Conservation (phyloP, 92 coral and sea anemone genomes). For the Porites divaricata region DNA sequence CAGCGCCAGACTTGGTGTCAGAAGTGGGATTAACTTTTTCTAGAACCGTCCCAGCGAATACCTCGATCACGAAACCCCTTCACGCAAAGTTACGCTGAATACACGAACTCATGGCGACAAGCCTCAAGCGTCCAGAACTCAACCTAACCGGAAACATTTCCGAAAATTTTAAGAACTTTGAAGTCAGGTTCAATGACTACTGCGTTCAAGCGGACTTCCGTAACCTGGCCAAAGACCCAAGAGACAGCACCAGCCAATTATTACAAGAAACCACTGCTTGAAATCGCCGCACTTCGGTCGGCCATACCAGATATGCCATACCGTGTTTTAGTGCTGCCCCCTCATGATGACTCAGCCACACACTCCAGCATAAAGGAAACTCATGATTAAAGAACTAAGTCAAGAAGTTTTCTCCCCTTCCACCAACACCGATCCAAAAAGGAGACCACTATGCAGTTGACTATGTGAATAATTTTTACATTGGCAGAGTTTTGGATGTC, state of each 20-base stretch:
- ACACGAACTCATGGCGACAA: slow-evolving; percentile 24
- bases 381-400: too few relatives aligned
- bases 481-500: too few relatives aligned
- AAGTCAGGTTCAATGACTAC: slow-evolving; percentile 50
- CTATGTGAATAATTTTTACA: too few relatives aligned
- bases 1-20: slow-evolving; percentile 34
- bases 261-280: slow-evolving; percentile 43
- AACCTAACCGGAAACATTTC: slow-evolving; percentile 35
- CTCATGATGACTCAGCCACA: too few relatives aligned
- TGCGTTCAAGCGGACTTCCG: slow-evolving; percentile 47
- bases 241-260: slow-evolving; percentile 18
- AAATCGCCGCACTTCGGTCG: slow-evolving; percentile 56
- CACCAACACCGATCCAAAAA: too few relatives aligned
- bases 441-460: too few relatives aligned
- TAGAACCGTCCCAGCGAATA: slow-evolving; percentile 16
- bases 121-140: slow-evolving; percentile 33
- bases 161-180: slow-evolving; percentile 58
- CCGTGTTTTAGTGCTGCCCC: too few relatives aligned
- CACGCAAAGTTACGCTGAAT: not conserved
- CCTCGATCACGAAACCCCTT: not conserved
- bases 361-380: too few relatives aligned
- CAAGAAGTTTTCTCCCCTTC: too few relatives aligned
- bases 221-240: slow-evolving; percentile 42
- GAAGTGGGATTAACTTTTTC: slow-evolving; percentile 19
- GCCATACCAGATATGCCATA: slow-evolving; percentile 46